Evolutionary conservation across 1,140 invertebrate genomes (phyloP).

Genomic region (Diorhabda sublineata): DNA sequence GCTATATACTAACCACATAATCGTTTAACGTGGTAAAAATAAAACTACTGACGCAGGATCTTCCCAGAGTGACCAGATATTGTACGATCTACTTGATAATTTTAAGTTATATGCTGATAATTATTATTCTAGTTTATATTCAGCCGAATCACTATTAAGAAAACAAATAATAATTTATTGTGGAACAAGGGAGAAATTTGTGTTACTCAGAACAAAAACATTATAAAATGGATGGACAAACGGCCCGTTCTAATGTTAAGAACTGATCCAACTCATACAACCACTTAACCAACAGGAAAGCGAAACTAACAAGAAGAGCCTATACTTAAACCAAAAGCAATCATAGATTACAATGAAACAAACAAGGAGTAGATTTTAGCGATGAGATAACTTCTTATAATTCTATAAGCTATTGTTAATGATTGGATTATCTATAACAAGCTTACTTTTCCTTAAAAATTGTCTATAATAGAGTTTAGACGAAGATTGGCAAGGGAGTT

Average conservation of each 20-base stretch:
- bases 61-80: background rate
- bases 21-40: background rate
- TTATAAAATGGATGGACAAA: slow-evolving; percentile 1
- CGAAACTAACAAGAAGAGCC: no score
- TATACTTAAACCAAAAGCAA: no score
- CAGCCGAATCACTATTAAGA: background rate
- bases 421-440: background rate
- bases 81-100: background rate
- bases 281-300: no score
- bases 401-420: background rate
- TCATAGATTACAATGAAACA: background rate
- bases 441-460: background rate
- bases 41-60: background rate
- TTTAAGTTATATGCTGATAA: background rate
- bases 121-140: background rate
- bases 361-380: background rate
- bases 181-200: background rate
- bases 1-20: background rate
- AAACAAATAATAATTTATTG: background rate
- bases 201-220: background rate
- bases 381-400: background rate
- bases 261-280: background rate
- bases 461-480: background rate
- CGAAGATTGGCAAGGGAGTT: background rate
- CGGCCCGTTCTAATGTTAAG: background rate